Conservation (phyloP, 2,113 vertebrate species). For the Syngnathoides biaculeatus region DNA sequence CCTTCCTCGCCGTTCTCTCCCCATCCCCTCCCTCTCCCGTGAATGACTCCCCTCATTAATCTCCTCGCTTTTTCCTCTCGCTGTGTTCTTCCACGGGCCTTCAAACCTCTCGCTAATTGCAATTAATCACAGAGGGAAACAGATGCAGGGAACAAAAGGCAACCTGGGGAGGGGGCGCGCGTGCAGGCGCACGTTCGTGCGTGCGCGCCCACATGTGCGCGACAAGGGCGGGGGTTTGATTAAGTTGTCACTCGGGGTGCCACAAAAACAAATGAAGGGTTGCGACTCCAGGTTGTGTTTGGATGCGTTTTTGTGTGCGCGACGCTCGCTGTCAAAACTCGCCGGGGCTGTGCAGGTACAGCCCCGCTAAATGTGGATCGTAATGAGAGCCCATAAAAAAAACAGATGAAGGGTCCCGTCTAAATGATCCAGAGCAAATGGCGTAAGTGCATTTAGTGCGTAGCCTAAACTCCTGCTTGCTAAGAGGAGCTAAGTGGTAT, state of each 20-base stretch:
- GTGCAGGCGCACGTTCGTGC: conserved; percentile 46
- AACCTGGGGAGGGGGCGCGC: conserved; percentile 71
- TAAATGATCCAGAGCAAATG: not conserved
- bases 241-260: conserved; percentile 80
- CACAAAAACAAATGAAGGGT: conserved; percentile 33
- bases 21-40: conserved; percentile 66
- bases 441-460: not conserved
- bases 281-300: conserved; percentile 27
- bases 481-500: not conserved
- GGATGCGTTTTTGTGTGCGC: conserved; percentile 20
- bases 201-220: conserved; percentile 17
- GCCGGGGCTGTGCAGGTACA: conserved; percentile 45
- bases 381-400: conserved; percentile 32
- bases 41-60: conserved; percentile 94
- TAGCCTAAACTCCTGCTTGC: not conserved
- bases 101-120: conserved; percentile 96
- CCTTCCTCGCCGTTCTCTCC: not conserved
- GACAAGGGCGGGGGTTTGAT: conserved; percentile 74
- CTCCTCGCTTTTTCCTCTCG: conserved; percentile 89
- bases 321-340: conserved; percentile 55
- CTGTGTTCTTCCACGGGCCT: conserved; percentile 93
- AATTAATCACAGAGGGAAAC: conserved; percentile 99
- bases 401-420: conserved; percentile 12
- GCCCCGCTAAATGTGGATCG: conserved; percentile 20
- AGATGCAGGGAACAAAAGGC: conserved; percentile 96